These are phyloP conservation scores for Drosophila histrio DNA, from an alignment of 2,888 invertebrate genomes.

Conservation along the genomic window DNA sequence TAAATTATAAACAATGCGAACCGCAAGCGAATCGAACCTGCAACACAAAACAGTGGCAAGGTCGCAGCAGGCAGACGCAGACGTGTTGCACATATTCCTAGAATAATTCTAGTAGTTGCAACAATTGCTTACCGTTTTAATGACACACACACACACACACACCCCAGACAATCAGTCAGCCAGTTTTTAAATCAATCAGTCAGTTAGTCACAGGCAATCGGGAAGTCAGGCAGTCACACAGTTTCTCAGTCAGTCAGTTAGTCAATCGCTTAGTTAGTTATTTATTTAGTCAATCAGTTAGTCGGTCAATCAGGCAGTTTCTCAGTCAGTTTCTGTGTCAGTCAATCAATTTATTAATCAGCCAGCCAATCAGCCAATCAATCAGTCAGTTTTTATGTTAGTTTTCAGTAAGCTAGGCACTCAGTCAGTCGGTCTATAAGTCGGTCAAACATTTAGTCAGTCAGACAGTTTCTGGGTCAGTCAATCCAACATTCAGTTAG, in stretches of 20 bases:
- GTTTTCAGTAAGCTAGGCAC: too few relatives aligned
- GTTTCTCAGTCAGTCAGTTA: not conserved
- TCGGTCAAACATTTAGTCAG: too few relatives aligned
- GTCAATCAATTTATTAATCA: not conserved
- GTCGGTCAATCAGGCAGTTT: not conserved
- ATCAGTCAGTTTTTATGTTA: not conserved
- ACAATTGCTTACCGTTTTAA: slow-evolving; percentile 29
- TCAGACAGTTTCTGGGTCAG: not conserved
- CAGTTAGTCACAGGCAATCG: not conserved
- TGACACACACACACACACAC: slow-evolving; percentile 49
- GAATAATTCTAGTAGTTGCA: slow-evolving; percentile 28
- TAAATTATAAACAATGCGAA: slow-evolving; percentile 64
- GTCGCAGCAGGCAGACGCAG: slow-evolving; percentile 41
- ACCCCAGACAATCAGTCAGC: slow-evolving; percentile 22
- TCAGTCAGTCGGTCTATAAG: not conserved
- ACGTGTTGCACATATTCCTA: slow-evolving; percentile 46
- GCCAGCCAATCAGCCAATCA: not conserved
- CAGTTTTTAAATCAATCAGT: not conserved
- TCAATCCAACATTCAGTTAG: not conserved
- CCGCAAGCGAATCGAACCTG: slow-evolving; percentile 52
- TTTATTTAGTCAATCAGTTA: not conserved
- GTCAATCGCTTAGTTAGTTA: not conserved
- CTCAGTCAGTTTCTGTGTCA: not conserved
- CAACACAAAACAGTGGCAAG: slow-evolving; percentile 63
- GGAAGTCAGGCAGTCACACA: too few relatives aligned